Conservation (phyloP, 2,888 invertebrate genomes). For the Chymomyza fuscimana region DNA sequence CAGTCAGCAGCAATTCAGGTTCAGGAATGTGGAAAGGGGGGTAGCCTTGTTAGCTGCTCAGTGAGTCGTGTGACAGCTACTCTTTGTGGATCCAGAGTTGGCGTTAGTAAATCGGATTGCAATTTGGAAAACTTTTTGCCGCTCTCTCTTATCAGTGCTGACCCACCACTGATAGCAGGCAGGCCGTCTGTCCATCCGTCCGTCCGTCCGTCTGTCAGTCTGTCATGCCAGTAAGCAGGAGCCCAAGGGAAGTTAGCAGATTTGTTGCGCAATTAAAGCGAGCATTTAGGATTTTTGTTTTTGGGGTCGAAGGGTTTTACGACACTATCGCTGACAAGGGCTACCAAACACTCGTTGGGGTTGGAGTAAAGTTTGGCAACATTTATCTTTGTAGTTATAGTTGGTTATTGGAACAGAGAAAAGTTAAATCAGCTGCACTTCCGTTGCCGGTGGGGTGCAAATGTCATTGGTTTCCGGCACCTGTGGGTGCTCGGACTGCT, state of each 20-base stretch:
- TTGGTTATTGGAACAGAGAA: neutral
- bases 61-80: conserved; percentile 9
- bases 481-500: neutral
- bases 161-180: conserved; percentile 1
- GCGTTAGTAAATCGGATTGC: conserved; percentile 6
- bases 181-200: no score
- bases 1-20: conserved; percentile 7
- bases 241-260: conserved; percentile 9
- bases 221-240: neutral
- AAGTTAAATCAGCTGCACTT: neutral
- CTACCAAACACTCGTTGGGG: neutral
- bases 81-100: neutral
- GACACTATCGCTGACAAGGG: conserved; percentile 1
- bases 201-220: no score
- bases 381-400: neutral
- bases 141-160: neutral
- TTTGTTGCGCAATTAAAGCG: conserved; percentile 32
- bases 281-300: neutral
- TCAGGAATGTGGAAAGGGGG: neutral
- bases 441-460: neutral
- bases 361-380: neutral
- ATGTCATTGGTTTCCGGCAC: neutral
- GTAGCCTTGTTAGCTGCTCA: neutral
- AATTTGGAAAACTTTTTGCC: conserved; percentile 46
- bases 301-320: neutral